Conservation (phyloP, 2,113 vertebrate species). For the Progne subis region DNA sequence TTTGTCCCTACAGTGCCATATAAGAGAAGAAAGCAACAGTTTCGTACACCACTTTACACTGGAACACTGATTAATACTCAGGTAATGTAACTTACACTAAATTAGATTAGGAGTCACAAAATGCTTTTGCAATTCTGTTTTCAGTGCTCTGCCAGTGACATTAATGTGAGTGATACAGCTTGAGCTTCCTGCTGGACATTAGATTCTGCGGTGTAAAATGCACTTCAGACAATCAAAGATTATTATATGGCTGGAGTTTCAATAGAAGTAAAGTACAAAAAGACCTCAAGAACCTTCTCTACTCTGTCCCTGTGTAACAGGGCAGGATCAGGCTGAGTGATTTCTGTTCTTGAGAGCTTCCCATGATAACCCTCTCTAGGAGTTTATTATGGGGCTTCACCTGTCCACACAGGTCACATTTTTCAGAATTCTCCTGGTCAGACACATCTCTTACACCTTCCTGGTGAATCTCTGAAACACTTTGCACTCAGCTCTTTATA, state of each 20-base stretch:
- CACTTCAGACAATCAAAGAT: background rate
- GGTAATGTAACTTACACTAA: background rate
- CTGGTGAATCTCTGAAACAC: background rate
- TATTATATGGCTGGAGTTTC: background rate
- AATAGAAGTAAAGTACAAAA: background rate
- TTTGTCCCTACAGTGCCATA: background rate
- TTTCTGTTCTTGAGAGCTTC: background rate
- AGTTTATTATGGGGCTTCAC: background rate
- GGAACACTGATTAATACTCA: background rate
- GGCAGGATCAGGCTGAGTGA: background rate
- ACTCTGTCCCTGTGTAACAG: background rate
- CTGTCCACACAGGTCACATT: background rate
- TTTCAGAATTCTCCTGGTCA: background rate
- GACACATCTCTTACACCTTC: background rate
- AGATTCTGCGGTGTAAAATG: background rate
- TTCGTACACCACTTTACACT: background rate
- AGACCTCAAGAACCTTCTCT: background rate
- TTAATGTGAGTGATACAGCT: accelerated
- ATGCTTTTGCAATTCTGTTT: background rate
- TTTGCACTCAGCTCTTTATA: background rate
- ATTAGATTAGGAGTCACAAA: background rate
- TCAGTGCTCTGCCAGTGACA: background rate
- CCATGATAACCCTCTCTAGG: background rate
- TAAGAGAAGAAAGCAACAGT: background rate
- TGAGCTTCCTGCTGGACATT: background rate